Conservation (phyloP, 1,140 invertebrate genomes). For the Drosophila nannoptera region DNA sequence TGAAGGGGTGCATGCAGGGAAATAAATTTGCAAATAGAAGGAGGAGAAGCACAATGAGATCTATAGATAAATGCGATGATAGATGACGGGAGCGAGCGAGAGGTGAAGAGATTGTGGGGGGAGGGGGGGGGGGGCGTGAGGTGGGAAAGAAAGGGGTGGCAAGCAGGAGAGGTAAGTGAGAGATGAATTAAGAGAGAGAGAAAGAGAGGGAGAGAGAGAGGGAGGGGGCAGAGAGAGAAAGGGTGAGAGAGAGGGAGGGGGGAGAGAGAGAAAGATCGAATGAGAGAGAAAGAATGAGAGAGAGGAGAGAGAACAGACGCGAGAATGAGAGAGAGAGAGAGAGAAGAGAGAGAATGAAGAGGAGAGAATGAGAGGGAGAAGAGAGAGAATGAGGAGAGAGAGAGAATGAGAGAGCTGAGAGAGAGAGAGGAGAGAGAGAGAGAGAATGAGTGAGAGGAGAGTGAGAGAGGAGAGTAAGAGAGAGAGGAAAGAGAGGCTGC, state of each 20-base stretch:
- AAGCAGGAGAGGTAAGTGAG: no score
- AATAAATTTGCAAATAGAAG: no score
- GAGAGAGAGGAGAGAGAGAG: not conserved
- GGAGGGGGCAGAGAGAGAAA: not conserved
- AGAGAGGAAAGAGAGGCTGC: no score
- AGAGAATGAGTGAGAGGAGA: not conserved
- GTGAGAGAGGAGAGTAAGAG: no score
- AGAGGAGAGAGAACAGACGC: not conserved
- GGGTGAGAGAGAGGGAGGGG: not conserved
- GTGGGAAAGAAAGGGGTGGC: not conserved
- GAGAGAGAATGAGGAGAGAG: not conserved
- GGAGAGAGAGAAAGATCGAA: no score
- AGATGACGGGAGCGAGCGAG: no score
- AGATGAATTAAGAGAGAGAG: not conserved
- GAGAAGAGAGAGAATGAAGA: no score
- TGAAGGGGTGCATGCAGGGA: no score
- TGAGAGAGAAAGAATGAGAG: no score
- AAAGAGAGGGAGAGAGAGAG: not conserved
- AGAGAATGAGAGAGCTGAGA: not conserved
- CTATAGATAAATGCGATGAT: no score
- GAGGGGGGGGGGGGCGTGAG: not conserved
- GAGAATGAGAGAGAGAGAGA: no score
- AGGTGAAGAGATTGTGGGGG: not conserved
- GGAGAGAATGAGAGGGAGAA: not conserved
- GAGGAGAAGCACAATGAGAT: no score